Evolutionary conservation across 2,888 invertebrate genomes (phyloP).

Genomic region (Thymelicus acteon): DNA sequence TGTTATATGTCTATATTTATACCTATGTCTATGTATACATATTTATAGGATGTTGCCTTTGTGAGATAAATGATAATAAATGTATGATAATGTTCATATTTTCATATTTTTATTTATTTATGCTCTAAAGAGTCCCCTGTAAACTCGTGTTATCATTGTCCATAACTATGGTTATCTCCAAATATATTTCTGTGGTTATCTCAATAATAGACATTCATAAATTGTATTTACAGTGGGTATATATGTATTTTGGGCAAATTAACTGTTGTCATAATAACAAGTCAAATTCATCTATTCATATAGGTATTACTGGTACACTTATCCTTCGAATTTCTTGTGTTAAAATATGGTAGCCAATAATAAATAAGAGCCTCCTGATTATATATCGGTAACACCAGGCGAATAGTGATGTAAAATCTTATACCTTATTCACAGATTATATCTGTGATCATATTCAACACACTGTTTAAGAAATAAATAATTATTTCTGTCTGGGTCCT

Average conservation of each 20-base stretch:
- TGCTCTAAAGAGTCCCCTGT: constrained; percentile 4
- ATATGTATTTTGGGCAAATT: not conserved
- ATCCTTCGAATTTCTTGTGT: too few relatives aligned
- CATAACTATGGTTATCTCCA: not conserved
- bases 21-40: constrained; percentile 4
- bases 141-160: not conserved
- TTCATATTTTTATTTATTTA: constrained; percentile 13
- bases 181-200: too few relatives aligned
- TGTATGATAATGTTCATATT: constrained; percentile 27
- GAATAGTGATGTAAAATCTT: too few relatives aligned
- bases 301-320: too few relatives aligned
- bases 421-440: too few relatives aligned
- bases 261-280: too few relatives aligned
- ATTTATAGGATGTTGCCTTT: constrained; percentile 22
- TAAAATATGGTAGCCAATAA: too few relatives aligned
- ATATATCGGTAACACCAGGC: too few relatives aligned
- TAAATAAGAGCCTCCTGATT: too few relatives aligned
- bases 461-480: not conserved
- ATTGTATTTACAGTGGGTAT: not conserved
- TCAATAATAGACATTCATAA: not conserved
- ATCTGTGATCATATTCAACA: too few relatives aligned
- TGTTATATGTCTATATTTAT: constrained; percentile 10
- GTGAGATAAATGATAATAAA: constrained; percentile 16
- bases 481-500: not conserved
- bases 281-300: too few relatives aligned